A percentile compares a stretch with the other conserved stretches of the same genome.
These are phyloP conservation scores for Odontothrips loti DNA, from an alignment of 2,888 invertebrate species.

Conservation along the genomic window DNA sequence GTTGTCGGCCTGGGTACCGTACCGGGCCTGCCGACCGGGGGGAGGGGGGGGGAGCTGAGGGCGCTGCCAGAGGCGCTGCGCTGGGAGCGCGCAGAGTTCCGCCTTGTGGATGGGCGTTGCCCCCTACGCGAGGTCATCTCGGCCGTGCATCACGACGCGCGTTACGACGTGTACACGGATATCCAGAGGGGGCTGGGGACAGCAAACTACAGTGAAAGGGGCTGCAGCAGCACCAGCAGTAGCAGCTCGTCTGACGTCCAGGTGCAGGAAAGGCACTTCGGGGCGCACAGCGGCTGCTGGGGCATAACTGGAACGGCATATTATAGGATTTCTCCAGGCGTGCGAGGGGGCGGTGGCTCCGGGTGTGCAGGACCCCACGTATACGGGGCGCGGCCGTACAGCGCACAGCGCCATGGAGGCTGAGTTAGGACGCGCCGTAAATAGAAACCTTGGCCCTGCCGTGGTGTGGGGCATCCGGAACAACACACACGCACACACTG, in stretches of 20 bases:
- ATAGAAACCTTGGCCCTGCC: conserved; percentile 12
- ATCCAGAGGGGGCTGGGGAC: too few species aligned
- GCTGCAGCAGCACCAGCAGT: neutral
- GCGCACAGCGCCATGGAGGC: conserved; percentile 5
- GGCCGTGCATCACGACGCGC: neutral
- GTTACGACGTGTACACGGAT: too few species aligned
- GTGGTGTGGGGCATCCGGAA: neutral
- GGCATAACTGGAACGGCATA: neutral
- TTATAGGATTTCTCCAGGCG: neutral
- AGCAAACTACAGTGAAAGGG: too few species aligned
- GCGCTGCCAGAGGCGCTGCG: too few species aligned
- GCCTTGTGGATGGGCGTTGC: neutral
- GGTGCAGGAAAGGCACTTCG: neutral
- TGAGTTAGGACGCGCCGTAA: conserved; percentile 24
- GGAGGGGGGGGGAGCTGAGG: too few species aligned
- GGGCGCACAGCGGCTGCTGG: neutral
- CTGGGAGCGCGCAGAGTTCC: too few species aligned
- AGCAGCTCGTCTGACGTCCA: neutral
- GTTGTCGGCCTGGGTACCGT: neutral
- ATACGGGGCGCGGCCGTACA: neutral
- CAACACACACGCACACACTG: neutral
- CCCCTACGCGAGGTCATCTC: neutral
- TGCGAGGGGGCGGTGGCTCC: too few species aligned
- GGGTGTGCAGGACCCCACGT: neutral
- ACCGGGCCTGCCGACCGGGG: neutral